A percentile compares a stretch with the other conserved stretches of the same genome.
Conservation (phyloP, 2,113 vertebrate genomes). For the Proterorhinus semilunaris region DNA sequence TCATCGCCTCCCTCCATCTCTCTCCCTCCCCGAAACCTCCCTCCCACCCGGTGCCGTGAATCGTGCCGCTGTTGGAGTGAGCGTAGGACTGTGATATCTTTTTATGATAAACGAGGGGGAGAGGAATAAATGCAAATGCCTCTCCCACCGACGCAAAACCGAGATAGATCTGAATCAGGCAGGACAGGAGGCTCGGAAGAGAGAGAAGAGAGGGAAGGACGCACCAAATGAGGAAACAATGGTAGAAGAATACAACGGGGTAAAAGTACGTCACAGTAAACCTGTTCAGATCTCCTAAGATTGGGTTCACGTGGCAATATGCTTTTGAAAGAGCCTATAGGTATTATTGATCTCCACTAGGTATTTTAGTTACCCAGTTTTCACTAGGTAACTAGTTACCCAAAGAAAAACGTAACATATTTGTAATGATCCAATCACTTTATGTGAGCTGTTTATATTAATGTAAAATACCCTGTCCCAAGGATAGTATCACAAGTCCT, state of each 20-base stretch:
- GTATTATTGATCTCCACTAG: too few relatives aligned
- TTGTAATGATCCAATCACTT: too few relatives aligned
- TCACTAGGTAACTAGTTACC: too few relatives aligned
- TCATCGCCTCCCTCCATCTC: constrained; percentile 29
- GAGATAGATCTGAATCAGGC: constrained; percentile 68
- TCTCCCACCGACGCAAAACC: constrained; percentile 71
- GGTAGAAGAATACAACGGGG: neutral
- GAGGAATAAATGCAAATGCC: constrained; percentile 75
- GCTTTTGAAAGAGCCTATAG: too few relatives aligned
- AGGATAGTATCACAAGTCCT: too few relatives aligned
- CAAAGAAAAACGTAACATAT: too few relatives aligned
- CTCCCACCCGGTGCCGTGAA: constrained; percentile 58
- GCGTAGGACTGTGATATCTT: constrained; percentile 78
- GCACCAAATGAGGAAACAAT: neutral
- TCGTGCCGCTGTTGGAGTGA: constrained; percentile 71
- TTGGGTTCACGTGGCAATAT: too few relatives aligned
- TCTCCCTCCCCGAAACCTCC: constrained; percentile 33
- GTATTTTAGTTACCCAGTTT: too few relatives aligned
- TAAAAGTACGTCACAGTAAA: neutral
- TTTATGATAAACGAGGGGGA: constrained; percentile 76
- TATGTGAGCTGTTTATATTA: too few relatives aligned
- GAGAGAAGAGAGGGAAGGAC: constrained; percentile 39
- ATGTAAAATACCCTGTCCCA: too few relatives aligned
- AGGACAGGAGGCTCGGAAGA: constrained; percentile 17
- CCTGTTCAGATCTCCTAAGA: neutral